Base-by-base conservation (phyloP, 2,797 vertebrate genomes). In the Diplodus puntazzo region DNA sequence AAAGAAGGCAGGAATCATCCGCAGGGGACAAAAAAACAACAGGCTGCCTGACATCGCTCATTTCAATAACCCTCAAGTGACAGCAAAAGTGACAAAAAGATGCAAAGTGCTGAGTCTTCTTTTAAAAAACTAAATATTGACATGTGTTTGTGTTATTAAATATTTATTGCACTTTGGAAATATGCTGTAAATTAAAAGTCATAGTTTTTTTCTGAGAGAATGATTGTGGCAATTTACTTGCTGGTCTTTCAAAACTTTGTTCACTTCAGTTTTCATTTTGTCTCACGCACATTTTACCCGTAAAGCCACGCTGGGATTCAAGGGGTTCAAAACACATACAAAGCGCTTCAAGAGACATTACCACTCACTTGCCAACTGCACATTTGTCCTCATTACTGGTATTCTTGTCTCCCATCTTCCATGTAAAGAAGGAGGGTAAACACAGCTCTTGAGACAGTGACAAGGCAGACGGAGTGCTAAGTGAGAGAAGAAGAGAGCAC, bases 1-100 rank as follows among this genome's bases (percentile, higher is more conserved):
- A 91, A 77, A 81, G 73, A 75, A 85, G 81, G 58, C 81, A 87
- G 82, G 58, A 79, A 84, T 81, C 77, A 82, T 81, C 83, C 86
- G 79, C 85, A 46, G 71, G 85, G 85, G 83, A 86, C 75, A 61
- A 67, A 34, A 34, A 87, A 86, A 27, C 82, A 86, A 87, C 77
- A 82, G 49, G 72, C 67, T 25, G 49, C 45, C 77, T 73, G 80
- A 78, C 88, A 85, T 85, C 72, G 85, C 68, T 87, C 77, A 60
- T 83, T 67, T 27, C 53, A 49, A 58, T 82, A 79, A 90, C 88
- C 85, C 81, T 50, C 34, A 66, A 16, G 14, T 58, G 78, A 86
- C 73, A 66, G 25, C 76, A 64, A 27, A 12, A 30, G 49, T 34
- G 81, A 59, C 39, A 68, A 69, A 83, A 59, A 23, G 23, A 27